Percentiles rank a stretch among this genome's conserved stretches.
These are phyloP conservation scores for Myanophis thanlyinensis DNA, from an alignment of 2,113 vertebrate species.

Conservation along the genomic window DNA sequence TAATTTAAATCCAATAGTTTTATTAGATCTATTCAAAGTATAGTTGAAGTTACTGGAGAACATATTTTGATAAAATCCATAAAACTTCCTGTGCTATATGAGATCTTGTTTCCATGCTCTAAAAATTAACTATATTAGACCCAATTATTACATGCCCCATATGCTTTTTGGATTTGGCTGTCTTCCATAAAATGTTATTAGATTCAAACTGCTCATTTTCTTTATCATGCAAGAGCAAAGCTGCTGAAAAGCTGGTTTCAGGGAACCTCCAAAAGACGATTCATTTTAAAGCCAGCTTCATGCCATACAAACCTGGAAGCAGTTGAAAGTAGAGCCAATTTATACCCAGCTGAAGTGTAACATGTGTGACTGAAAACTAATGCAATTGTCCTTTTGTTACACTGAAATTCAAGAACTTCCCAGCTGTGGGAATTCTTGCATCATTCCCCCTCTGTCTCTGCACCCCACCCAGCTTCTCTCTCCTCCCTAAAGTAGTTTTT, in stretches of 20 bases:
- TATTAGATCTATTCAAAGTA: neutral
- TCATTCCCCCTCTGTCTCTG: neutral
- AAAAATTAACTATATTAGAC: neutral
- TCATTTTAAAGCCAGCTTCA: neutral
- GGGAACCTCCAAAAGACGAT: neutral
- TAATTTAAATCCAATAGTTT: neutral
- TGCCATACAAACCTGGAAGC: neutral
- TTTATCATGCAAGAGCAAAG: neutral
- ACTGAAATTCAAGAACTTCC: neutral
- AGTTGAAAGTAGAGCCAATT: neutral
- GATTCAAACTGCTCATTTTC: neutral
- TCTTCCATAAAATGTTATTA: neutral
- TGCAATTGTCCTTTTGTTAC: neutral
- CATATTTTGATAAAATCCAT: neutral
- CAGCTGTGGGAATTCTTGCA: neutral
- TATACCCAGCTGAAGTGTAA: neutral
- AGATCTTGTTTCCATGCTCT: neutral
- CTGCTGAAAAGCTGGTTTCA: neutral
- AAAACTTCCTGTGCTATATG: neutral
- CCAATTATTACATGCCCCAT: neutral
- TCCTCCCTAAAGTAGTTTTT: neutral
- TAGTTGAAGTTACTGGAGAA: neutral
- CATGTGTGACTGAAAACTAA: neutral
- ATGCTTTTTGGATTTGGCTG: neutral
- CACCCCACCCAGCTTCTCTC: neutral